Evolutionary conservation across 2,113 vertebrate species (phyloP).

Genomic region (Micromys minutus): DNA sequence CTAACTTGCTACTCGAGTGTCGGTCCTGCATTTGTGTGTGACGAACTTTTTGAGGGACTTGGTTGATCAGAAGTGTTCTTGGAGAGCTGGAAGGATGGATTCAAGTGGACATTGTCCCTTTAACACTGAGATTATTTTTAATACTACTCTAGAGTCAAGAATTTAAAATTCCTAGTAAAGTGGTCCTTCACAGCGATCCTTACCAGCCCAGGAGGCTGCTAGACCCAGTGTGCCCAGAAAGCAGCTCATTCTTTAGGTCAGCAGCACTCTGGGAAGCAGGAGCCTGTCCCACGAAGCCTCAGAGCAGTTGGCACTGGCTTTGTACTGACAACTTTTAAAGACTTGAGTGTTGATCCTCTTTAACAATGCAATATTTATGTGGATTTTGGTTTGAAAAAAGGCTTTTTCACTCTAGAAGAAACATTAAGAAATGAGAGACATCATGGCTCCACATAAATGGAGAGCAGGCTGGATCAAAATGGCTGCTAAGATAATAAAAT

Average conservation of each 20-base stretch:
- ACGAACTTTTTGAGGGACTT: constrained; percentile 52
- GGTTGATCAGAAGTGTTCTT: background rate
- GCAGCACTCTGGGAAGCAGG: background rate
- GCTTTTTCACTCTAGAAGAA: background rate
- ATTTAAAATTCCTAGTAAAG: constrained; percentile 43
- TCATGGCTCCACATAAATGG: background rate
- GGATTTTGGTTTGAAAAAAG: background rate
- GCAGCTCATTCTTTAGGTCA: background rate
- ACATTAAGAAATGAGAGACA: background rate
- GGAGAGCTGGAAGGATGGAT: constrained; percentile 7
- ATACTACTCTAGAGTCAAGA: constrained; percentile 66
- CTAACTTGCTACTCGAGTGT: constrained; percentile 30
- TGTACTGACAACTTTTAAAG: background rate
- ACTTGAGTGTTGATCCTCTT: constrained; percentile 1
- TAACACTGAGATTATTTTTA: constrained; percentile 55
- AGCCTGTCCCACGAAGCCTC: background rate
- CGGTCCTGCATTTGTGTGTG: background rate
- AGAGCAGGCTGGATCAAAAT: background rate
- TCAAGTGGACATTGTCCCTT: background rate
- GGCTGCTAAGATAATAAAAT: background rate
- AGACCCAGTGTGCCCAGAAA: background rate
- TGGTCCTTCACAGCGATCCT: background rate
- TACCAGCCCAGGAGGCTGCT: background rate
- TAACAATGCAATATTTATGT: background rate
- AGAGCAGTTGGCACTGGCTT: background rate